Percentiles rank a stretch among this genome's conserved stretches.
phyloP scores from a whole-genome alignment of 2,113 vertebrate genomes.

The Seriola rivoliana region DNA sequence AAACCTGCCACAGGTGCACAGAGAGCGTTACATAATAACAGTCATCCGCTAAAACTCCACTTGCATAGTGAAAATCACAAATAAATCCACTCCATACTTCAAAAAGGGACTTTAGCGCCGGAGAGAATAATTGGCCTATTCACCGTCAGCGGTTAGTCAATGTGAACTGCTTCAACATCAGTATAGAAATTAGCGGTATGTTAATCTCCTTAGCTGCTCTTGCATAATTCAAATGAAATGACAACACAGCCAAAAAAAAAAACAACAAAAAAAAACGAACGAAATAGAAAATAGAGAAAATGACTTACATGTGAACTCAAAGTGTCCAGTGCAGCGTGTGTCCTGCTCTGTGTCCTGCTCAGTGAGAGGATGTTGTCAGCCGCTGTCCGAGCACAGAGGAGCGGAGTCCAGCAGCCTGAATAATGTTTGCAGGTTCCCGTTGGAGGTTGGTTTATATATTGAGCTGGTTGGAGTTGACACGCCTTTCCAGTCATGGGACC shows the following conservation, averaged over 20 bases:
- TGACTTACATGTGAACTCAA: slow-evolving; percentile 57
- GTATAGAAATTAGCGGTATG: slow-evolving; percentile 49
- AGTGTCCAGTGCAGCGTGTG: background rate
- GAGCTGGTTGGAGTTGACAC: slow-evolving; percentile 52
- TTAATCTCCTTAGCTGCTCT: slow-evolving; percentile 66
- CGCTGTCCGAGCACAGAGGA: background rate
- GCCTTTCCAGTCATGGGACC: slow-evolving; percentile 79
- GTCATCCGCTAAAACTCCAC: background rate
- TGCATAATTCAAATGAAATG: slow-evolving; percentile 46
- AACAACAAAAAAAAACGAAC: background rate
- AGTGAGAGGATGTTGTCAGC: too few relatives aligned
- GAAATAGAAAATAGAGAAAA: background rate
- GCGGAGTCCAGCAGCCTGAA: slow-evolving; percentile 1
- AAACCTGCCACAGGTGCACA: background rate
- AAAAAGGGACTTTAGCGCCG: slow-evolving; percentile 22
- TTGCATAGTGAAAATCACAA: slow-evolving; percentile 10
- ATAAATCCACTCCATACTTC: slow-evolving; percentile 42
- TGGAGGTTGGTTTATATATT: slow-evolving; percentile 63
- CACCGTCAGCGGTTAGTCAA: background rate
- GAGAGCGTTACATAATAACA: background rate
- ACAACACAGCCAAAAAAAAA: background rate
- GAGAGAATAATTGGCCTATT: slow-evolving; percentile 26
- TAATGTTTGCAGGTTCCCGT: slow-evolving; percentile 17
- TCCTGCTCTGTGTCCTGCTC: too few relatives aligned
- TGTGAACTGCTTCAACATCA: slow-evolving; percentile 16